Percentiles rank a stretch among this genome's conserved stretches.
Conservation (phyloP, 2,888 invertebrate species). For the Cepaea hortensis region DNA sequence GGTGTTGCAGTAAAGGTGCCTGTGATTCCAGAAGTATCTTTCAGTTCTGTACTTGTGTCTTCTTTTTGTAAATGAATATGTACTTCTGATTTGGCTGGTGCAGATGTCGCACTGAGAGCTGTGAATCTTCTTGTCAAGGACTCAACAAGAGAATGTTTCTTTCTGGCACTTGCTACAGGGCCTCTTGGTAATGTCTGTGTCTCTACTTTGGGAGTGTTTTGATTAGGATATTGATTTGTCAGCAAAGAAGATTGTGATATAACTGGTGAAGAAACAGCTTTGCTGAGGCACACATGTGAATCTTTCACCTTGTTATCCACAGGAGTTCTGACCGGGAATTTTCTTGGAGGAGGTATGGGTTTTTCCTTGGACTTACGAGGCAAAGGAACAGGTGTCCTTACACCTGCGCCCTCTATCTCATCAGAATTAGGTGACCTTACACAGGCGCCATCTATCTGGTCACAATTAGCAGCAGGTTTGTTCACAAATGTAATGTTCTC, state of each 20-base stretch:
- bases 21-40: neutral
- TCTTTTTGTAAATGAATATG: neutral
- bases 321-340: neutral
- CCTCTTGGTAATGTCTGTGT: neutral
- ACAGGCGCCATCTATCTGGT: neutral
- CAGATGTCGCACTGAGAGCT: conserved; percentile 27
- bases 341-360: conserved; percentile 29
- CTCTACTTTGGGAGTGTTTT: neutral
- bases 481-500: neutral
- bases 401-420: neutral
- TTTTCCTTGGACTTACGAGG: conserved; percentile 24
- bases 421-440: neutral
- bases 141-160: conserved; percentile 15
- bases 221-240: neutral
- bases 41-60: neutral
- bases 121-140: conserved; percentile 27
- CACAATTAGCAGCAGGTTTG: neutral
- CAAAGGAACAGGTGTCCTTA: conserved; percentile 32
- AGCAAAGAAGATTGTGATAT: neutral
- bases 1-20: conserved; percentile 49
- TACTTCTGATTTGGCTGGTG: neutral
- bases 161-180: neutral
- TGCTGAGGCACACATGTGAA: neutral
- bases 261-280: neutral
- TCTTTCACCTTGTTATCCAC: neutral